phyloP scores from a whole-genome alignment of 2,797 vertebrate genomes.

The Apogon talboti region DNA sequence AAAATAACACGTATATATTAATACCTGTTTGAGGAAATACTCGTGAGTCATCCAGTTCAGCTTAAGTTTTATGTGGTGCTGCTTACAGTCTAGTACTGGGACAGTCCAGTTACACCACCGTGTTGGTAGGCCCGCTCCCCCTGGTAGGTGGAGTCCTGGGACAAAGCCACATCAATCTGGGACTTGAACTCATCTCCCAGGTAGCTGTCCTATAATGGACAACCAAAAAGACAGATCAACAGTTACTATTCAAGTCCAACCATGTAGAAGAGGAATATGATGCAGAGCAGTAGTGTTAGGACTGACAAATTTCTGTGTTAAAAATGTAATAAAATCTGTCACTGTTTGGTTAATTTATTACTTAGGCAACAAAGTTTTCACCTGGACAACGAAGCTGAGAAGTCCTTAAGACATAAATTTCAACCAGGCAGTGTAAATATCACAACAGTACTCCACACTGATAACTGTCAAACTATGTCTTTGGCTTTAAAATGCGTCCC shows the following conservation, averaged over 20 bases:
- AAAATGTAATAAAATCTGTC: too few relatives aligned
- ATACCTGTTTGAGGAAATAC: neutral
- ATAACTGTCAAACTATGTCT: too few relatives aligned
- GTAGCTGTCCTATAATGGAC: constrained; percentile 92
- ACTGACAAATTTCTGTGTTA: too few relatives aligned
- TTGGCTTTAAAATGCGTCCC: too few relatives aligned
- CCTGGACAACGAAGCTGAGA: too few relatives aligned
- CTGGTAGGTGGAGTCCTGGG: constrained; percentile 99
- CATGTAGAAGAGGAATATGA: neutral
- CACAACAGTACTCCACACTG: too few relatives aligned
- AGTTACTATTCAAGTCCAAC: neutral
- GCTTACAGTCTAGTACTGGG: constrained; percentile 99
- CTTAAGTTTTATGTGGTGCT: too few relatives aligned
- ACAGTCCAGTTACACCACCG: constrained; percentile 98
- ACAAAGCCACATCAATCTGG: constrained; percentile 98
- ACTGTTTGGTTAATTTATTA: too few relatives aligned
- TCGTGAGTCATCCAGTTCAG: neutral
- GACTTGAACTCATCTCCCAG: constrained; percentile 99
- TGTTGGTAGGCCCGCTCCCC: constrained; percentile 99
- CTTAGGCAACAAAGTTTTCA: too few relatives aligned
- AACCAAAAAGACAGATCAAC: neutral
- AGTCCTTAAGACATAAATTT: too few relatives aligned
- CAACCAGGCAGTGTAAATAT: too few relatives aligned
- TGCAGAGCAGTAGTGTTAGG: too few relatives aligned
- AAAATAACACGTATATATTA: neutral